Evolutionary conservation across 1,140 invertebrate species (phyloP), one percentile per base, ranked within the genome.

Genomic region (Drosophila athabasca): DNA sequence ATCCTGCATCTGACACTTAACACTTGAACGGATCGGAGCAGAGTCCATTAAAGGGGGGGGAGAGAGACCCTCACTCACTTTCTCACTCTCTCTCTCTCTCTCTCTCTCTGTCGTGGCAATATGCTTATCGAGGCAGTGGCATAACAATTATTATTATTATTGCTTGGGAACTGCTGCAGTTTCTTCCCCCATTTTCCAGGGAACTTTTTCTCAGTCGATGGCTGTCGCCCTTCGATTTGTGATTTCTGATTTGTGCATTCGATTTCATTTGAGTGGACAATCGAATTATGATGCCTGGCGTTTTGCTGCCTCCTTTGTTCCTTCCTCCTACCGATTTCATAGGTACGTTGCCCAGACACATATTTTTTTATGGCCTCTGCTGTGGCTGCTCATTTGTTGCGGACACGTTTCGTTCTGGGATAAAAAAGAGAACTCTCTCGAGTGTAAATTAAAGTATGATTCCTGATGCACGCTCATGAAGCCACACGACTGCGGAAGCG

Each of bases 1-100:
- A 87, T 88, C 83, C 83, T 88, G 83, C 83, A 88, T 88, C 84
- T 87, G 83, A 87, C 83, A 87, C 76, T 87, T 87, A 87, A 87
- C 83, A 87, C 83, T 88, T 82, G 84, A 87, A 64, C 76, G 82
- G 74, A 69, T 55, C 61, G 60, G 62, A 43, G 44, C 53, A 50
- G 49, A 60, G 73, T 72, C 80, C 80, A 85, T 84, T 84, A 84
- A 74, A 61, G 67, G 67, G 71, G 64, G 53, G 71, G 64, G 53
- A 51, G 11, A 26, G 54, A 39, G 15, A 52, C 17, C 15, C 5
- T 29, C 15, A 11, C 17, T 19, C 51, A 11, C 51, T n/a, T 31
- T n/a, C 68, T 43, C 35, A 7, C 22, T 13, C 44, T n/a, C 51
- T n/a, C 68, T 43, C 35, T 9, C 22, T 13, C 44, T n/a, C 46